phyloP scores from a whole-genome alignment of 2,113 vertebrate species.

The Dicentrarchus labrax region DNA sequence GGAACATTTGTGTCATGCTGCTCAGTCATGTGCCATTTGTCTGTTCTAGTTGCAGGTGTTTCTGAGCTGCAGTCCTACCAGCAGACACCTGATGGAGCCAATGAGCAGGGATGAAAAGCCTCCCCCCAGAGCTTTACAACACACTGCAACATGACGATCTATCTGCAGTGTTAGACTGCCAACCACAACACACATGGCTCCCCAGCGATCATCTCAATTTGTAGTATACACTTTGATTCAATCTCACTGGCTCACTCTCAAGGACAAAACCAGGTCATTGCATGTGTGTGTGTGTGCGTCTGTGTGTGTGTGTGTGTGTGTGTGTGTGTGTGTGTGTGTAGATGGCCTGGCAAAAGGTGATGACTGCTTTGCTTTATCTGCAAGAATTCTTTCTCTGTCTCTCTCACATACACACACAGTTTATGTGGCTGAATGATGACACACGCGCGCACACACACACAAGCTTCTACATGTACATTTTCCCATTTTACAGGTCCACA shows the following conservation, averaged over 20 bases:
- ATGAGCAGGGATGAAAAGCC: background rate
- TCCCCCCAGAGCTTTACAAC: background rate
- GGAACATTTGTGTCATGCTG: background rate
- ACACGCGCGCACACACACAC: background rate
- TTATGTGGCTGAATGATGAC: background rate
- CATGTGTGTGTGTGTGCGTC: background rate
- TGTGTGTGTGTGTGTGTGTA: background rate
- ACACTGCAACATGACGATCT: constrained; percentile 16
- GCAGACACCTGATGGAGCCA: constrained; percentile 57
- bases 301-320: too few relatives aligned
- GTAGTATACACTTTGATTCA: constrained; percentile 25
- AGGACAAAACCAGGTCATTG: constrained; percentile 27
- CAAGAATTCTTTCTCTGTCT: background rate
- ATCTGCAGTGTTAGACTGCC: constrained; percentile 4
- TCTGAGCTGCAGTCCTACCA: constrained; percentile 29
- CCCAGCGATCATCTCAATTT: background rate
- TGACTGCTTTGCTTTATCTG: constrained; percentile 8
- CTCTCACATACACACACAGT: background rate
- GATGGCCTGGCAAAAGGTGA: constrained; percentile 4
- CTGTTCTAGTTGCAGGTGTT: background rate
- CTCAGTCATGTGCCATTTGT: background rate
- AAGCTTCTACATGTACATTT: background rate
- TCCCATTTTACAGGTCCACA: background rate
- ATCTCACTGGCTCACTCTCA: constrained; percentile 17
- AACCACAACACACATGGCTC: background rate